Conservation (phyloP, 2,888 invertebrate genomes). For the Cryptocephalus primarius region DNA sequence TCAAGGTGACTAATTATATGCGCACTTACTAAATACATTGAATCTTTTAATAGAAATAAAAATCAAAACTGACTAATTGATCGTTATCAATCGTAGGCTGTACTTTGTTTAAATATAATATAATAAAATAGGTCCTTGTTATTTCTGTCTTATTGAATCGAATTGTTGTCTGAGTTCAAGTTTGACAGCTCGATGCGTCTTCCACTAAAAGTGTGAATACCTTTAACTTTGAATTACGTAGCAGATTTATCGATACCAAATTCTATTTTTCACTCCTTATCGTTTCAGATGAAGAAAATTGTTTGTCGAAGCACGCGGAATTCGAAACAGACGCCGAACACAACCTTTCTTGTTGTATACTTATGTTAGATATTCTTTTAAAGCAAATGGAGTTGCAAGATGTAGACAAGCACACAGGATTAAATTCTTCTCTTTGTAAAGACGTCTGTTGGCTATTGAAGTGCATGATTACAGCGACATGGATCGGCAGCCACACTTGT, state of each 20-base stretch:
- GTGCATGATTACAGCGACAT: conserved; percentile 63
- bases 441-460: conserved; percentile 64
- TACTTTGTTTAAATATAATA: no score
- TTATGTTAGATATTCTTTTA: conserved; percentile 89
- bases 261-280: background rate
- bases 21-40: no score
- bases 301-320: conserved; percentile 49
- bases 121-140: no score
- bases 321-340: conserved; percentile 61
- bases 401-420: conserved; percentile 68
- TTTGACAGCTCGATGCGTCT: no score
- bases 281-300: conserved; percentile 56
- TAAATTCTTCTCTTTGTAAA: conserved; percentile 62
- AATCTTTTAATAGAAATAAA: no score
- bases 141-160: no score
- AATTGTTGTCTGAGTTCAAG: no score
- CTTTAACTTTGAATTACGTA: background rate
- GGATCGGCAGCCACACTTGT: conserved; percentile 56
- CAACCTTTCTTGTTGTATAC: conserved; percentile 88
- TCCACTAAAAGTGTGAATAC: no score
- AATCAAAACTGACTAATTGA: no score
- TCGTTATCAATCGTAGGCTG: no score
- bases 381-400: conserved; percentile 91
- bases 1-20: no score
- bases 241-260: conserved; percentile 3